Evolutionary conservation across 92 coral and sea anemone species (phyloP).

Genomic region (Anthopleura xanthogrammica): DNA sequence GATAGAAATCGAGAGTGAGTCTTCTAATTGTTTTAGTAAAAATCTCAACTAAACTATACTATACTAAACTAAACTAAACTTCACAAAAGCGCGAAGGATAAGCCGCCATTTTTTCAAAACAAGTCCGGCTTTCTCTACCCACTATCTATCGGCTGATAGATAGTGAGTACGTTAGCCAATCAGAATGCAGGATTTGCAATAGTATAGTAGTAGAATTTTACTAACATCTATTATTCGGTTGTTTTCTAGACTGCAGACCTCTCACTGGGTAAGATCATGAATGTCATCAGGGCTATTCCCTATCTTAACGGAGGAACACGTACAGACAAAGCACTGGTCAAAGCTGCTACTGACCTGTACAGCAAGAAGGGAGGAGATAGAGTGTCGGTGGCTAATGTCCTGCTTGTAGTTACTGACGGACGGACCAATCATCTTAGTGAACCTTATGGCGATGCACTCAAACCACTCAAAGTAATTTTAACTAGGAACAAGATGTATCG

Average conservation of each 20-base stretch:
- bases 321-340: slow-evolving; percentile 26
- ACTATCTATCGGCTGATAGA: too few species aligned
- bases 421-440: slow-evolving; percentile 22
- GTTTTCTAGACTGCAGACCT: neutral
- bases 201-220: too few species aligned
- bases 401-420: slow-evolving; percentile 38
- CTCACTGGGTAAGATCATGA: slow-evolving; percentile 13
- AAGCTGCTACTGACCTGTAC: slow-evolving; percentile 23
- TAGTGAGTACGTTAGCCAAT: too few species aligned
- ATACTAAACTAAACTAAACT: too few species aligned
- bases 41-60: too few species aligned
- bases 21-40: too few species aligned
- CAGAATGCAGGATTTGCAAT: too few species aligned
- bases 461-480: slow-evolving; percentile 15
- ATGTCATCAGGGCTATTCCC: slow-evolving; percentile 1
- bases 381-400: slow-evolving; percentile 18
- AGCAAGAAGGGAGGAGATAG: slow-evolving; percentile 26
- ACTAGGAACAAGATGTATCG: neutral
- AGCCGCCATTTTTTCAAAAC: too few species aligned
- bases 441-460: slow-evolving; percentile 10
- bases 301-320: slow-evolving; percentile 29
- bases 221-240: neutral
- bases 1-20: too few species aligned
- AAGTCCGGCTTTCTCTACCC: too few species aligned
- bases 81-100: too few species aligned